Percentiles rank a stretch among this genome's conserved stretches.
phyloP scores from a whole-genome alignment of 2,113 vertebrate species.

The Gadus chalcogrammus region DNA sequence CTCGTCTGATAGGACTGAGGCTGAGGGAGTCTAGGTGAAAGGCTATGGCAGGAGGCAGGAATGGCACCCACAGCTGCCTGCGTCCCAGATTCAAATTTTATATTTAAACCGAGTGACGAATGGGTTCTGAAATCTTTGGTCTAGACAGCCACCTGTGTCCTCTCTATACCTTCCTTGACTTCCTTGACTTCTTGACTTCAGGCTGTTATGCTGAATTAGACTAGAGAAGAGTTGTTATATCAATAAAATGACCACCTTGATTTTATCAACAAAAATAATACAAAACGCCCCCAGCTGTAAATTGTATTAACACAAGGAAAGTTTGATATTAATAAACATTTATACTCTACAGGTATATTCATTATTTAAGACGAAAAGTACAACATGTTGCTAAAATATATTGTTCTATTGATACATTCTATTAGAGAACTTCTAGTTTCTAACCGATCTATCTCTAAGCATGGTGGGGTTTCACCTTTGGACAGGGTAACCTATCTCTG shows the following conservation, averaged over 20 bases:
- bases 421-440: neutral
- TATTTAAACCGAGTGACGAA: conserved; percentile 5
- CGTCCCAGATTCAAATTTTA: conserved; percentile 53
- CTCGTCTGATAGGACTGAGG: neutral
- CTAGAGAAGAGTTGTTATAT: too few species aligned
- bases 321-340: too few species aligned
- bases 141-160: too few species aligned
- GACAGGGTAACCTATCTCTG: conserved; percentile 15
- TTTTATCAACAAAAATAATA: too few species aligned
- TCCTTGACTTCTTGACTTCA: too few species aligned
- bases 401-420: neutral
- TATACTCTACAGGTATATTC: too few species aligned
- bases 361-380: too few species aligned
- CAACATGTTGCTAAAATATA: neutral
- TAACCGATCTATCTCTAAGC: neutral
- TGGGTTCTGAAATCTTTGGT: neutral
- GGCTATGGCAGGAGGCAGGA: neutral
- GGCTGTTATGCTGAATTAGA: too few species aligned
- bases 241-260: too few species aligned
- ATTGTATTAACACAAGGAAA: too few species aligned
- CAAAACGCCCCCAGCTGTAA: too few species aligned
- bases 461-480: conserved; percentile 28
- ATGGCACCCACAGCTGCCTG: conserved; percentile 23
- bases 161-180: too few species aligned
- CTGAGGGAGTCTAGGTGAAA: neutral